A percentile compares a stretch with the other conserved stretches of the same genome.
Conservation (phyloP, 92 coral and sea anemone species). For the Desmophyllum pertusum region DNA sequence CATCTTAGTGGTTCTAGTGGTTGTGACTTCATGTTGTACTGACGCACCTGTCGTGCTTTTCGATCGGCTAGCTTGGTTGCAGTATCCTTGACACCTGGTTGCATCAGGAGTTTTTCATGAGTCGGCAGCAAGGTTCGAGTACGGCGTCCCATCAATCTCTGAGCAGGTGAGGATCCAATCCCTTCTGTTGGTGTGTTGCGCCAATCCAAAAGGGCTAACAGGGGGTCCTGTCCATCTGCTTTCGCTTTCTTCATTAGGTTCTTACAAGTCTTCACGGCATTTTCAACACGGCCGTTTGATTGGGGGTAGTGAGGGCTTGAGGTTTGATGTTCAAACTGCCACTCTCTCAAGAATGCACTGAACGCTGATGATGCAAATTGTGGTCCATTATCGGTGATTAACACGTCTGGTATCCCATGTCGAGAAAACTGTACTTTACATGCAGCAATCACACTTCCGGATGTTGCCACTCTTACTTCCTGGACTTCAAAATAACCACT, state of each 20-base stretch:
- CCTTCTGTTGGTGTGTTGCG: slow-evolving; percentile 44
- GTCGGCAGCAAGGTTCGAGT: slow-evolving; percentile 40
- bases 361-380: slow-evolving; percentile 44
- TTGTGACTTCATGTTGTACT: slow-evolving; percentile 27
- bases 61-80: slow-evolving; percentile 18
- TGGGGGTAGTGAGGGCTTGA: too few species aligned
- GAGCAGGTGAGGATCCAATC: slow-evolving; percentile 35
- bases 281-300: too few species aligned
- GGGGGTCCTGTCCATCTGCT: slow-evolving; percentile 36
- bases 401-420: slow-evolving; percentile 43
- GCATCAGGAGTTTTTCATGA: background rate
- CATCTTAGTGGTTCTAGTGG: slow-evolving; percentile 10
- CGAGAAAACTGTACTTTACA: slow-evolving; percentile 47
- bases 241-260: slow-evolving; percentile 39
- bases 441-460: slow-evolving; percentile 38
- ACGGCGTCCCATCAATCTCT: slow-evolving; percentile 44
- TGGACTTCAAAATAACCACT: slow-evolving; percentile 45
- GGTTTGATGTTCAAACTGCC: background rate
- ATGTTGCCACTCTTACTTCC: slow-evolving; percentile 27
- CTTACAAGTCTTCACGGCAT: slow-evolving; percentile 32
- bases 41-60: slow-evolving; percentile 26
- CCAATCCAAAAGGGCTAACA: slow-evolving; percentile 44
- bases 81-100: background rate
- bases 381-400: slow-evolving; percentile 28
- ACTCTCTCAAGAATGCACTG: slow-evolving; percentile 13